Conservation (phyloP, 1,140 invertebrate species). For the Drosophila navojoa region DNA sequence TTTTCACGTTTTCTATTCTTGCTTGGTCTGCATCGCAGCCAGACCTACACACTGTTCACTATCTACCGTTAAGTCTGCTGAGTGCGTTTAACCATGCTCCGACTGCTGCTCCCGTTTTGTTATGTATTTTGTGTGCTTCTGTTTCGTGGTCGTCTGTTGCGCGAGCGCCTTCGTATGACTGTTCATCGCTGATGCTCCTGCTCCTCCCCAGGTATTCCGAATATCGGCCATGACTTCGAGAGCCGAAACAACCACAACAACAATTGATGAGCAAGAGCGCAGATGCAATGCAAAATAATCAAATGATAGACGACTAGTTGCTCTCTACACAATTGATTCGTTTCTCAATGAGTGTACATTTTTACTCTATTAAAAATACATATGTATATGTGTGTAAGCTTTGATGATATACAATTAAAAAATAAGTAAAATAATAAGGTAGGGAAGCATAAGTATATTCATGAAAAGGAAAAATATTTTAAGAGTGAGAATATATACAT, state of each 20-base stretch:
- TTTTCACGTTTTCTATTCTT: not conserved
- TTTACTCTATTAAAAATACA: too few species aligned
- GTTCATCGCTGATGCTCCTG: slow-evolving; percentile 42
- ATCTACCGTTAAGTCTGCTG: slow-evolving; percentile 34
- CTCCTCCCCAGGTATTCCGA: slow-evolving; percentile 65
- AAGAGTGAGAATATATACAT: too few species aligned
- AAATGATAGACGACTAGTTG: slow-evolving; percentile 24
- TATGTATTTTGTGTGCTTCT: slow-evolving; percentile 29
- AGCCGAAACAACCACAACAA: slow-evolving; percentile 51
- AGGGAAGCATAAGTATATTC: too few species aligned
- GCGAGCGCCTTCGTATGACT: slow-evolving; percentile 62
- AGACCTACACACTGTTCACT: slow-evolving; percentile 9
- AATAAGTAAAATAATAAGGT: too few species aligned
- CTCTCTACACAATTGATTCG: not conserved
- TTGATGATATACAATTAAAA: too few species aligned
- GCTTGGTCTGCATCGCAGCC: slow-evolving; percentile 7
- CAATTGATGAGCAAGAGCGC: slow-evolving; percentile 29
- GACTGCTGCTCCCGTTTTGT: slow-evolving; percentile 5
- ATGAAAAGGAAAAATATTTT: too few species aligned
- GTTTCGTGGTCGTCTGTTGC: slow-evolving; percentile 30
- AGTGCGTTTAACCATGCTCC: slow-evolving; percentile 8
- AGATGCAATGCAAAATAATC: not conserved
- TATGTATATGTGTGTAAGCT: too few species aligned
- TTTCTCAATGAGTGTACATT: too few species aligned
- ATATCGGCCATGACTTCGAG: slow-evolving; percentile 78